Base-by-base conservation (phyloP, 2,113 vertebrate species). In the Pygoscelis adeliae region DNA sequence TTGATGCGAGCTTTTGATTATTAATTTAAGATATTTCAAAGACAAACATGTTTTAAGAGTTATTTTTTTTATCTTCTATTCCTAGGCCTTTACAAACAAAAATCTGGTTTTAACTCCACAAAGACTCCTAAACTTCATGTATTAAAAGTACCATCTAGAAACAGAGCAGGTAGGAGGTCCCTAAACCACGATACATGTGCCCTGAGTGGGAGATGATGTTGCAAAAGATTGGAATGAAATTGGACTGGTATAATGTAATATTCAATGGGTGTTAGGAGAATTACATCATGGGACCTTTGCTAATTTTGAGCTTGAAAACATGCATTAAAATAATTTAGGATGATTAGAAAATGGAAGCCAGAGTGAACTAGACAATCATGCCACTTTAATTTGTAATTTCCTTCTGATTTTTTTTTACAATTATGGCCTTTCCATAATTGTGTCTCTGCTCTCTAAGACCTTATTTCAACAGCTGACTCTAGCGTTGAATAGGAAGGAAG, bases 261-360 rank as follows among this genome's bases (percentile, higher is more conserved):
- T 90, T 93, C 79, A 70, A 61, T 66, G 84, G 83, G 88, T 83
- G 90, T 93, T 94, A 93, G 63, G 82, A 96, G 92, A 93, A 95
- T 97, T 93, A 96, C 83, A 96, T 97, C 88, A 94, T 91, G 87
- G 79, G 70, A 97, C 89, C 92, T 80, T 69, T 92, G 87, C 40
- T 97, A 96, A 97, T 97, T 98, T 94, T 98, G 86, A 97, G 78
- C 91, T 96, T 94, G 92, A 97, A 98, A 98, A 97, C 90, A 96
- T 83, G 83, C 87, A 94, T 97, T 97, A 97, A 97, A 96, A 89
- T 97, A 97, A 98, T 98, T 98, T 97, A 95, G 96, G 92, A 94
- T 97, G 92, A 98, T 96, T 98, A 96, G 87, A 97, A 98, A 98
- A 97, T 92, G 89, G 87, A 96, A 95, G 85, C 44, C 67, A 85